Evolutionary conservation across 1,140 invertebrate species (phyloP).

Genomic region (Lutraria rhynchaena): DNA sequence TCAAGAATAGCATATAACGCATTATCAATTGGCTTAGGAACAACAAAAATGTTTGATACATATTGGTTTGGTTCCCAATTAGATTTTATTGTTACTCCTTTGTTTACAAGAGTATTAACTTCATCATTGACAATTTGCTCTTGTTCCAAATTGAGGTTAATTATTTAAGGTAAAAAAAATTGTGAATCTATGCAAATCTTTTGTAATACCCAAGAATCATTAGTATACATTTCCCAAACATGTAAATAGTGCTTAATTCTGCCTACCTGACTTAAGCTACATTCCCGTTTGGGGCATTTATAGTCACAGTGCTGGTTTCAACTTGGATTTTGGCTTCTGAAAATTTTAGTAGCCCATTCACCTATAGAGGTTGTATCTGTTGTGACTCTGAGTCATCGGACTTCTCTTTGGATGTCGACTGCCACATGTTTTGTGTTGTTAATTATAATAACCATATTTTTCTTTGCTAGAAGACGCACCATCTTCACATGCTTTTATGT

Average conservation of each 20-base stretch:
- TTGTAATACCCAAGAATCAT: slow-evolving; percentile 12
- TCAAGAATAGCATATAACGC: slow-evolving; percentile 20
- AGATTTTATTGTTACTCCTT: slow-evolving; percentile 31
- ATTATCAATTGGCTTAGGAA: slow-evolving; percentile 55
- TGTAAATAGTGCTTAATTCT: background rate
- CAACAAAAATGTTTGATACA: slow-evolving; percentile 63
- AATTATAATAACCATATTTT: background rate
- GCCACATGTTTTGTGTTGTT: background rate
- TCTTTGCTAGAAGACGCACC: background rate
- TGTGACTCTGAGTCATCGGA: background rate
- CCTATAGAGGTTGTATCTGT: background rate
- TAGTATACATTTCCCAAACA: slow-evolving; percentile 17
- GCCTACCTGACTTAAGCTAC: background rate
- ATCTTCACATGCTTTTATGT: slow-evolving; percentile 16
- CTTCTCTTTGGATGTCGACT: too few species aligned
- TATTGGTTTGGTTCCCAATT: slow-evolving; percentile 27
- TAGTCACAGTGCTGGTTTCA: background rate
- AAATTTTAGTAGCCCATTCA: too few species aligned
- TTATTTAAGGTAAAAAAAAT: background rate
- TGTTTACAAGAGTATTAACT: slow-evolving; percentile 3
- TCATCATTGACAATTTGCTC: slow-evolving; percentile 3
- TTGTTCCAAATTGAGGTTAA: slow-evolving; percentile 13
- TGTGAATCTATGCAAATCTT: slow-evolving; percentile 31
- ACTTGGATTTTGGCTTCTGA: background rate
- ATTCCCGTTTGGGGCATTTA: background rate